Evolutionary conservation across 2,888 invertebrate genomes (phyloP).

Genomic region (Heliconius ethilla): DNA sequence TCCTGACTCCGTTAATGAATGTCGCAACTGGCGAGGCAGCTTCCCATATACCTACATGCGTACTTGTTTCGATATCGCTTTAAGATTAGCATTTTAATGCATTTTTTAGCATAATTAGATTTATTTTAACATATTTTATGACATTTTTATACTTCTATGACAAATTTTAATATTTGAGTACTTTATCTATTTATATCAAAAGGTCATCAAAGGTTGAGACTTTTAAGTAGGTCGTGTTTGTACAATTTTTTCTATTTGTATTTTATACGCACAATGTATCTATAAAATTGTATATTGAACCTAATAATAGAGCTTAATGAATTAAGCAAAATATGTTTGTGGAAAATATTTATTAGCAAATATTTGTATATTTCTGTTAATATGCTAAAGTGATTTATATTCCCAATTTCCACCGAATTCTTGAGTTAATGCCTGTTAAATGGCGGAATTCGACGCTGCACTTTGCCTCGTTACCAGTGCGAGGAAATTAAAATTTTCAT

Average conservation of each 20-base stretch:
- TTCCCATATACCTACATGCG: neutral
- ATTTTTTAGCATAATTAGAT: constrained; percentile 8
- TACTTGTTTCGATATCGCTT: constrained; percentile 17
- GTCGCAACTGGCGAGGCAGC: constrained; percentile 25
- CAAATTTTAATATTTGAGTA: neutral
- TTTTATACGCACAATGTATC: neutral
- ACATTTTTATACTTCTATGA: neutral
- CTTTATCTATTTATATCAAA: neutral
- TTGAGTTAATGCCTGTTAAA: too few relatives aligned
- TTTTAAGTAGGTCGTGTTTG: constrained; percentile 5
- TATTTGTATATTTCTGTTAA: neutral
- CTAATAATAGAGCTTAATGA: too few relatives aligned
- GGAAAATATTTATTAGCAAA: neutral
- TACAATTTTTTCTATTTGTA: neutral
- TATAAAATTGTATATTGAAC: neutral
- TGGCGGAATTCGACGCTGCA: too few relatives aligned
- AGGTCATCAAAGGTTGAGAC: constrained; percentile 7
- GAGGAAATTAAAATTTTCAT: too few relatives aligned
- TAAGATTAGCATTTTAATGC: constrained; percentile 9
- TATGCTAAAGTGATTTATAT: too few relatives aligned
- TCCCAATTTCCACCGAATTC: too few relatives aligned
- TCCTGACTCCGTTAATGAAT: constrained; percentile 12
- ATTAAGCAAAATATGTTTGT: neutral
- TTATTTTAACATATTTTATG: constrained; percentile 6
- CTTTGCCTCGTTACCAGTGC: too few relatives aligned